phyloP scores from a whole-genome alignment of 2,113 vertebrate species.

The Corydoras sp. region DNA sequence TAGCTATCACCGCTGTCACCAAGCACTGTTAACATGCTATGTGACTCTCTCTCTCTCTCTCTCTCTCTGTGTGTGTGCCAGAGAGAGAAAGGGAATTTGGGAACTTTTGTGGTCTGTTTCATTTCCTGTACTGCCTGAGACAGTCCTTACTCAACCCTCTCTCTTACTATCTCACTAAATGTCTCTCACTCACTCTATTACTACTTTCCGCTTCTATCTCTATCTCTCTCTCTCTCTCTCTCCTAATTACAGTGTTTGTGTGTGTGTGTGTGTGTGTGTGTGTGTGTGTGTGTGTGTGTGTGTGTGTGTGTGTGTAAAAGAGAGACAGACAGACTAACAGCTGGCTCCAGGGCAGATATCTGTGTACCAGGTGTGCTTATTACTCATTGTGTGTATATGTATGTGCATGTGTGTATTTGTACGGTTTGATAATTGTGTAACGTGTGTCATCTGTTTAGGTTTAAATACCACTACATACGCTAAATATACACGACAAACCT shows the following conservation, averaged over 20 bases:
- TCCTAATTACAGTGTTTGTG: conserved; percentile 64
- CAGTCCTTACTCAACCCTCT: conserved; percentile 22
- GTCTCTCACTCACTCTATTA: not conserved
- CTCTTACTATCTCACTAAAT: not conserved
- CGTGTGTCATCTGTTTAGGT: conserved; percentile 8
- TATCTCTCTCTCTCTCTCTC: conserved; percentile 32
- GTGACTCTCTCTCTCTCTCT: not conserved
- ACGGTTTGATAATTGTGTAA: conserved; percentile 3
- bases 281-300: not conserved
- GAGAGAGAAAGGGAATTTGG: conserved; percentile 13
- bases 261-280: not conserved
- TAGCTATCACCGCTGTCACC: no score
- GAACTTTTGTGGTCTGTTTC: conserved; percentile 35
- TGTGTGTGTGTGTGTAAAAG: not conserved
- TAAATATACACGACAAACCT: no score
- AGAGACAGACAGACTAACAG: conserved; percentile 24
- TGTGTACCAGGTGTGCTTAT: conserved; percentile 63
- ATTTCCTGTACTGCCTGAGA: conserved; percentile 49
- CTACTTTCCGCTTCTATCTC: conserved; percentile 13
- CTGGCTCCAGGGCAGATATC: conserved; percentile 35
- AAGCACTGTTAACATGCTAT: no score
- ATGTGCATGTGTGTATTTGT: conserved; percentile 5
- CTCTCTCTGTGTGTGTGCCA: not conserved
- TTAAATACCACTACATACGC: not conserved
- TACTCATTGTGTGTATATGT: conserved; percentile 14